Base-by-base conservation (phyloP, 2,113 vertebrate genomes). In the Regulus satrapa region DNA sequence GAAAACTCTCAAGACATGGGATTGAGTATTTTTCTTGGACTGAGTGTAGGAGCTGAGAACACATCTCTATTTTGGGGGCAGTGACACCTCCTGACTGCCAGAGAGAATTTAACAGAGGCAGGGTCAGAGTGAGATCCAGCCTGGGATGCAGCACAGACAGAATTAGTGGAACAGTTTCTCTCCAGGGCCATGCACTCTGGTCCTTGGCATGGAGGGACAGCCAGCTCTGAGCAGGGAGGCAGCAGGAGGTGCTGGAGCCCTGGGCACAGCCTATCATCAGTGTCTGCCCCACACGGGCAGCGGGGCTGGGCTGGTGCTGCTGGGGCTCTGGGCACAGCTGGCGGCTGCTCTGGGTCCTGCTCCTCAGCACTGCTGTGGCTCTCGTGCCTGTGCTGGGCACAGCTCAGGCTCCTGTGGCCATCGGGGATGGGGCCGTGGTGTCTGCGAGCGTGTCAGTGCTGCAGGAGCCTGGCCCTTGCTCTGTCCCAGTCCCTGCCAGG, bases 21-120 rank as follows among this genome's bases (percentile, higher is more conserved):
- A 84, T 8, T 88, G 88, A 95, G 88, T 95, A 94, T 96, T 96
- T 97, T 96, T 94, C 86, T 97, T 97, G 96, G 97, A 88, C 86
- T 56, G 58, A 56, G 41, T 3, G 16, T 32, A 26, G 84, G 72
- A 71, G 80, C 92, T 79, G 72, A 83, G 88, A 92, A 74, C 79
- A 80, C 62, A 51, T 93, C 93, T 92, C 86, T 94, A 17, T 95
- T 94, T 77, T 72, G 85, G 55, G 86, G 94, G 92, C 81, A 85
- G 94, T 80, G 92, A 83, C 90, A 85, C 72, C 92, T 92, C 86
- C 77, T 3, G 32, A 7, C 63, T 92, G 81, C 84, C 93, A 85
- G 94, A 76, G 19, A 62, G 10, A 89, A 59, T 29, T 62, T 34
- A 64, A 12, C 18, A 8, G 5, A 38, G 61, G 59, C 5, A 6